Base-by-base conservation (phyloP, 2,888 invertebrate species). In the Coecobrya sp. region DNA sequence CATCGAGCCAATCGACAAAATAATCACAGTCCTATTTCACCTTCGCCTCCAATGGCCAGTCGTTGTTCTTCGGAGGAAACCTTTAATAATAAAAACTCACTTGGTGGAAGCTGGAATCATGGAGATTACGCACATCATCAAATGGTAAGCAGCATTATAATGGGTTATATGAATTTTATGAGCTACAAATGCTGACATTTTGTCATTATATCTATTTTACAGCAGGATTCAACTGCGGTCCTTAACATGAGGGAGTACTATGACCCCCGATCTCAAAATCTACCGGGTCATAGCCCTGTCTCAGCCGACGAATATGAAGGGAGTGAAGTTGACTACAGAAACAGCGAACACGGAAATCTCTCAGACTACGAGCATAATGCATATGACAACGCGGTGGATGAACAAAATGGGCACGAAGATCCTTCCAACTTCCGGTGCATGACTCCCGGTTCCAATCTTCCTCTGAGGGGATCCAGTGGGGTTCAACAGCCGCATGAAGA, bases 281-380 rank as follows among this genome's bases (percentile, higher is more conserved):
- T 91, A 36, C 91, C 91, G 10, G 91, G 91, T 76, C 91, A 91
- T 81, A 91, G 91, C 86, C 91, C 91, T 25, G 91, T 91, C 8
- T 91, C 91, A 7, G 91, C 91, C 5, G 91, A 91, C 30, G 91
- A 91, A 25, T 91, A 91, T 42, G 91, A 91, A 25, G 85, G 86
- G 8, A 91, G 91, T 52, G 91, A 91, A 30, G 81, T 79, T 1
- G 91, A 91, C 30, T 86, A 86, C 36, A 86, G 86, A 81, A 76
- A 86, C 42, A 84, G 73, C 19, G 91, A 91, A 11, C 91, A 91
- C 52, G 91, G 86, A 27, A 91, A 91, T 55, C 65, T 91, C 16
- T 91, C 91, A 13, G 91, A 91, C 42, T 91, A 91, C 27, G 91
- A 91, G 30, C 91, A 91, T 5, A 91, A 91, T 22, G 55, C 81